Percentiles rank a stretch among this genome's conserved stretches.
Conservation (phyloP, 2,888 invertebrate species). For the Lasioglossum pauxillum region DNA sequence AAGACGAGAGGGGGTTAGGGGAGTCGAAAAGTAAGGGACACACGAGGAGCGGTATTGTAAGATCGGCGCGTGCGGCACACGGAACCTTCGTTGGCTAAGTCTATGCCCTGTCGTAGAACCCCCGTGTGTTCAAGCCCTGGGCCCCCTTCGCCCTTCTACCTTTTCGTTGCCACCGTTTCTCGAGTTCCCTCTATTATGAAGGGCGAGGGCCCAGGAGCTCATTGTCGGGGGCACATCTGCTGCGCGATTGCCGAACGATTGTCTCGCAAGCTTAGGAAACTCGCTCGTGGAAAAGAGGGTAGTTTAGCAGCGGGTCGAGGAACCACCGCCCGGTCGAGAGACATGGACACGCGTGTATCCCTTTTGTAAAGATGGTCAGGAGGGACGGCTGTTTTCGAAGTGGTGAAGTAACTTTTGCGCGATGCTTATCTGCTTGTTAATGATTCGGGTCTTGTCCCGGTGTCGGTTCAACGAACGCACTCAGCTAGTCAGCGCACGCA, state of each 20-base stretch:
- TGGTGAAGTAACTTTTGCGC: conserved; percentile 33
- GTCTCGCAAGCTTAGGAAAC: conserved; percentile 82
- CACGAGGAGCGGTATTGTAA: conserved; percentile 83
- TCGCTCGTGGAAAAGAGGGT: conserved; percentile 78
- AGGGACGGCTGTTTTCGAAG: conserved; percentile 46
- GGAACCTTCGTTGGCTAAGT: conserved; percentile 76
- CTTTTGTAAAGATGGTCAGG: conserved; percentile 34
- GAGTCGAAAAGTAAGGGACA: conserved; percentile 76
- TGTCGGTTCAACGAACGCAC: conserved; percentile 1
- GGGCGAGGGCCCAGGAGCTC: conserved; percentile 78
- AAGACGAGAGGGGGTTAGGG: conserved; percentile 46
- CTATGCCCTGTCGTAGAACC: conserved; percentile 68
- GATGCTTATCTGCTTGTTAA: conserved; percentile 12
- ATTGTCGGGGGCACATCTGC: conserved; percentile 84
- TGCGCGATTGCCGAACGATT: conserved; percentile 81
- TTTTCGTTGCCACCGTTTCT: conserved; percentile 73
- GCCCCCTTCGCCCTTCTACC: conserved; percentile 64
- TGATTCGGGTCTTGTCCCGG: conserved; percentile 4
- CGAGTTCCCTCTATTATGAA: conserved; percentile 78
- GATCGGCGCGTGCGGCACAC: conserved; percentile 84
- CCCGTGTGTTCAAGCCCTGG: conserved; percentile 61
- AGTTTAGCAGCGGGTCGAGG: conserved; percentile 76
- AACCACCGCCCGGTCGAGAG: conserved; percentile 61
- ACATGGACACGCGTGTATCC: conserved; percentile 68
- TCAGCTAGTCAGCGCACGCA: not conserved